Conservation (phyloP, 2,888 invertebrate species). For the Hirtodrosophila duncani region DNA sequence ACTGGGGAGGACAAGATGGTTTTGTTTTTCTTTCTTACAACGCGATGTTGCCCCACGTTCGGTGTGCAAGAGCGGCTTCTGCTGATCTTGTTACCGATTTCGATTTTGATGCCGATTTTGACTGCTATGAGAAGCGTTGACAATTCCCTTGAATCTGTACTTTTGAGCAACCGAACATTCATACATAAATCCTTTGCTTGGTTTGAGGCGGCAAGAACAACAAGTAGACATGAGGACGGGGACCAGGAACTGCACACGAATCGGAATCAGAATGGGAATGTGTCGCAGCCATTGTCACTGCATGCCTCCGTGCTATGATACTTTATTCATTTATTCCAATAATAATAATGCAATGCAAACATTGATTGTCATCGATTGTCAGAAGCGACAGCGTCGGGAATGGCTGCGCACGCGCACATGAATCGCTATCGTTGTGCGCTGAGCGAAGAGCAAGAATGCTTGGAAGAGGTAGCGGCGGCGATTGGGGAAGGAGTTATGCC, state of each 20-base stretch:
- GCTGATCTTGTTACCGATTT: constrained; percentile 75
- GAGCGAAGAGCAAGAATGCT: not conserved
- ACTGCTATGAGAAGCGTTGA: constrained; percentile 67
- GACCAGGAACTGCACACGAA: constrained; percentile 34
- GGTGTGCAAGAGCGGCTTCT: constrained; percentile 24
- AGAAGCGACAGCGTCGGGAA: constrained; percentile 30
- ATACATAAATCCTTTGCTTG: constrained; percentile 57
- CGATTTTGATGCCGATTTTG: constrained; percentile 74
- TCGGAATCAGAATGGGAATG: constrained; percentile 29
- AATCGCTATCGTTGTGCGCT: constrained; percentile 1
- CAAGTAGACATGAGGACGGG: constrained; percentile 17
- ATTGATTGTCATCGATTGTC: constrained; percentile 76
- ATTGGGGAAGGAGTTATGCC: constrained; percentile 66
- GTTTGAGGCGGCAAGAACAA: constrained; percentile 3
- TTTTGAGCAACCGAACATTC: constrained; percentile 12
- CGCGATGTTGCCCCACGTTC: constrained; percentile 27
- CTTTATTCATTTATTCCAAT: constrained; percentile 77
- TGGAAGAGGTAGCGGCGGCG: not conserved
- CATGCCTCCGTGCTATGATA: constrained; percentile 62
- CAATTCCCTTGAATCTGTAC: constrained; percentile 73
- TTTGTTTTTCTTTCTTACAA: constrained; percentile 25
- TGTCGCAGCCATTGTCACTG: constrained; percentile 73
- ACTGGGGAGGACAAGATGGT: constrained; percentile 11
- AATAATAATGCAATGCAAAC: constrained; percentile 77
- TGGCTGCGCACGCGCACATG: constrained; percentile 56